phyloP scores from a whole-genome alignment of 2,113 vertebrate species.

The Halichoerus grypus region DNA sequence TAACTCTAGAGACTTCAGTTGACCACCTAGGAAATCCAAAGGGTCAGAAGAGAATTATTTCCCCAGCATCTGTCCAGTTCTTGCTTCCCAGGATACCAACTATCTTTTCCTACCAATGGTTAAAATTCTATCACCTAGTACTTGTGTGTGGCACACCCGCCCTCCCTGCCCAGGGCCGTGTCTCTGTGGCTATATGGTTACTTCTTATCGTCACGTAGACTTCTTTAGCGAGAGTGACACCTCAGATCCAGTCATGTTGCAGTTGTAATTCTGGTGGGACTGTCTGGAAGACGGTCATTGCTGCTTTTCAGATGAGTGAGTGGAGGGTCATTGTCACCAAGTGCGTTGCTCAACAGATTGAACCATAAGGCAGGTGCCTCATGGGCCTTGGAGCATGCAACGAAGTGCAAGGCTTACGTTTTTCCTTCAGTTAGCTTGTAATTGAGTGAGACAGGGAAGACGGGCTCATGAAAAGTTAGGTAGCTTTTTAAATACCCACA shows the following conservation, averaged over 20 bases:
- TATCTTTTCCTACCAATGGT: neutral
- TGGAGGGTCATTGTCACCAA: neutral
- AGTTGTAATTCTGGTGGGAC: neutral
- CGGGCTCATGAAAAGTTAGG: no score
- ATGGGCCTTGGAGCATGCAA: neutral
- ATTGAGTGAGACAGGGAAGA: neutral
- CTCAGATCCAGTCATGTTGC: neutral
- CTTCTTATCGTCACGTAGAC: neutral
- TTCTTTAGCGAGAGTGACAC: neutral
- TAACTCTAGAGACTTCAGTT: neutral
- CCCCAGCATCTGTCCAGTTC: no score
- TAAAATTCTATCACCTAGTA: neutral
- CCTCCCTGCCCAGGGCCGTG: fast-evolving
- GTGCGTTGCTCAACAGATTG: neutral
- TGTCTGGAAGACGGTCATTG: neutral
- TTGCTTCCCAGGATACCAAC: neutral
- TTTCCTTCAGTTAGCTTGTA: neutral
- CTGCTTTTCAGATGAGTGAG: neutral
- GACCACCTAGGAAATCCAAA: neutral
- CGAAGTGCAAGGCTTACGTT: neutral
- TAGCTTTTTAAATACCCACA: neutral
- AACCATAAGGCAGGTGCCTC: neutral
- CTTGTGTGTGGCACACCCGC: neutral
- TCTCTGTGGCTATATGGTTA: fast-evolving
- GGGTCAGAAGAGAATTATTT: neutral